Percentiles rank a stretch among this genome's conserved stretches.
These are phyloP conservation scores for Hapalemur alaotrensis DNA, from an alignment of 2,797 vertebrate genomes.

Conservation along the genomic window DNA sequence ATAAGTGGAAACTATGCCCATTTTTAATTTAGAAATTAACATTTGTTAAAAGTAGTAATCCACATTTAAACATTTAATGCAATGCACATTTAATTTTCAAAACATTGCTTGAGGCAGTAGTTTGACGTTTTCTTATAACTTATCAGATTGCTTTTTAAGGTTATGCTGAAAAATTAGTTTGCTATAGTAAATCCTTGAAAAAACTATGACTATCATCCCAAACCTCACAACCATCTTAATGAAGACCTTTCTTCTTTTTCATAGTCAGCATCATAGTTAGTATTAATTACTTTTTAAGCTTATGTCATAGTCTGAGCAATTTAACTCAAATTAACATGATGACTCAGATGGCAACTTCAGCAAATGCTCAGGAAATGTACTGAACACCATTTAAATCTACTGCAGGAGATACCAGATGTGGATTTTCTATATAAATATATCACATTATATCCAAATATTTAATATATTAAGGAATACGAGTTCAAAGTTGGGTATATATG, in stretches of 20 bases:
- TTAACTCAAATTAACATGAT: conserved; percentile 66
- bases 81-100: conserved; percentile 82
- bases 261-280: conserved; percentile 50
- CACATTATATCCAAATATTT: not conserved
- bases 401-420: not conserved
- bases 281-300: conserved; percentile 73
- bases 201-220: not conserved
- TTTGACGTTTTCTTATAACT: conserved; percentile 80
- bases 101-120: conserved; percentile 74
- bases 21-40: conserved; percentile 79
- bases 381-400: not conserved
- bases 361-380: not conserved
- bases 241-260: conserved; percentile 65
- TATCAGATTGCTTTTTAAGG: conserved; percentile 79
- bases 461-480: not conserved
- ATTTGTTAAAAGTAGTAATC: conserved; percentile 80
- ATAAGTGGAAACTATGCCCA: conserved; percentile 74
- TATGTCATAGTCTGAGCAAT: conserved; percentile 68
- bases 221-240: conserved; percentile 11
- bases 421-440: not conserved
- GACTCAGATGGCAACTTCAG: not conserved
- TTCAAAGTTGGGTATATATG: not conserved
- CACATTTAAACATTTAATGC: conserved; percentile 76
- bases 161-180: conserved; percentile 80
- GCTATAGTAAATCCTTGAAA: conserved; percentile 73